Evolutionary conservation across 2,113 vertebrate species (phyloP).

Genomic region (Podarcis cretensis): DNA sequence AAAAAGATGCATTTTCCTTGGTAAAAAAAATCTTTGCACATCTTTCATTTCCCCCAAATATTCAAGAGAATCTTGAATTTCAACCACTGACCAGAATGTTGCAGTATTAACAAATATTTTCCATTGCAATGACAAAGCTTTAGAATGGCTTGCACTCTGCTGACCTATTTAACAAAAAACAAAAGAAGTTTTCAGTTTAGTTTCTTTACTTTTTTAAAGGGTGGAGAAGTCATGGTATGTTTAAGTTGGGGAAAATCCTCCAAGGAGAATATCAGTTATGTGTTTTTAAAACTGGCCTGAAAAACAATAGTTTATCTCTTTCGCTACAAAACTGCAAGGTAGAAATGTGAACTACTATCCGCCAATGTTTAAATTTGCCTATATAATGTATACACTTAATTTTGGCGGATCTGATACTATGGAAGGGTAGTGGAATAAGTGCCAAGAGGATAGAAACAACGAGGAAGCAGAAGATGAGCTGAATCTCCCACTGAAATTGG

Average conservation of each 20-base stretch:
- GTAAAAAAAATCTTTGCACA: neutral
- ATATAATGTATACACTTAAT: neutral
- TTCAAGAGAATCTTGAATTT: neutral
- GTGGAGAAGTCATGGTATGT: conserved; percentile 46
- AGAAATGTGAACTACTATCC: conserved; percentile 39
- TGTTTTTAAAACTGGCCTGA: conserved; percentile 44
- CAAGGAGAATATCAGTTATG: conserved; percentile 62
- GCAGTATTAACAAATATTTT: conserved; percentile 49
- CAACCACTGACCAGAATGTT: neutral
- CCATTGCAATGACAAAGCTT: conserved; percentile 46
- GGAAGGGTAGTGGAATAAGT: neutral
- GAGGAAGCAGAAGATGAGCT: neutral
- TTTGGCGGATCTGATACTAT: neutral
- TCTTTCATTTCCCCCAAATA: neutral
- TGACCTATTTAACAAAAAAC: conserved; percentile 50
- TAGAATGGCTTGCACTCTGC: conserved; percentile 41
- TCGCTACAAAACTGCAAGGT: conserved; percentile 11
- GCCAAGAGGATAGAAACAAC: neutral
- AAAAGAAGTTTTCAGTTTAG: neutral
- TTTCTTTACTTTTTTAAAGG: conserved; percentile 20
- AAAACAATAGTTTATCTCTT: conserved; percentile 52
- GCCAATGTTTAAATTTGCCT: neutral
- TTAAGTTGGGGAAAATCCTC: conserved; percentile 35
- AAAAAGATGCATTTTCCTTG: neutral
- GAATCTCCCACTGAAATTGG: neutral